phyloP scores from a whole-genome alignment of 35 echinoderm and acorn worm species.

The Diadema setosum region DNA sequence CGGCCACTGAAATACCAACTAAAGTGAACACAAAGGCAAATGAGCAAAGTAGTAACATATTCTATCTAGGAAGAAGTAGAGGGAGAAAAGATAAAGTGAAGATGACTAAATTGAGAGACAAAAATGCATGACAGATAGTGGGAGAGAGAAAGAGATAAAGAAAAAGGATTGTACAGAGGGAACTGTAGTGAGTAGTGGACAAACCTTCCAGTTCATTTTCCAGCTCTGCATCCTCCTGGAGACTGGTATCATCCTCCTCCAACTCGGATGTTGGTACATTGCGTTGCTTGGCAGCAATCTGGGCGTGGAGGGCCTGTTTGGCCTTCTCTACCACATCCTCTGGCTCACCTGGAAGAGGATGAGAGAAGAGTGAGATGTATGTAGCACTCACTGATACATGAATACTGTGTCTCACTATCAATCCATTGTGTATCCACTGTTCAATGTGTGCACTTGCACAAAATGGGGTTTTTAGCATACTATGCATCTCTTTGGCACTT shows the following conservation, averaged over 20 bases:
- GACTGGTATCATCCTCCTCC: conserved; percentile 70
- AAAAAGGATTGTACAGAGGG: too few species aligned
- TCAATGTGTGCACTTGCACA: too few species aligned
- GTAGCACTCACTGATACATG: too few species aligned
- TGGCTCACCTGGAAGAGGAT: conserved; percentile 40
- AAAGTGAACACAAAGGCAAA: not conserved
- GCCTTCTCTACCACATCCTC: conserved; percentile 92
- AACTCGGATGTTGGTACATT: conserved; percentile 53
- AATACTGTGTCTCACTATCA: too few species aligned
- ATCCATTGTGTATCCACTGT: too few species aligned
- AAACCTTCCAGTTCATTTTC: conserved; percentile 96
- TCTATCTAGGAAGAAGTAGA: not conserved
- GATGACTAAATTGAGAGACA: not conserved
- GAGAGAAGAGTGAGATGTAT: too few species aligned
- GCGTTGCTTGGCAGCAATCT: conserved; percentile 69
- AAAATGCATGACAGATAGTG: not conserved
- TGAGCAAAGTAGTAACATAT: not conserved
- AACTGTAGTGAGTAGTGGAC: not conserved
- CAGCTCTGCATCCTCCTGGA: conserved; percentile 85
- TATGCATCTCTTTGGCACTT: too few species aligned
- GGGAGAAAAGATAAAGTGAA: not conserved
- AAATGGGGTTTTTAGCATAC: too few species aligned
- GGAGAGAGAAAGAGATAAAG: too few species aligned
- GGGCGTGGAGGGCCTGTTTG: conserved; percentile 93
- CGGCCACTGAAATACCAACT: not conserved